Conservation (phyloP, 2,113 vertebrate genomes). For the Damaliscus lunatus region DNA sequence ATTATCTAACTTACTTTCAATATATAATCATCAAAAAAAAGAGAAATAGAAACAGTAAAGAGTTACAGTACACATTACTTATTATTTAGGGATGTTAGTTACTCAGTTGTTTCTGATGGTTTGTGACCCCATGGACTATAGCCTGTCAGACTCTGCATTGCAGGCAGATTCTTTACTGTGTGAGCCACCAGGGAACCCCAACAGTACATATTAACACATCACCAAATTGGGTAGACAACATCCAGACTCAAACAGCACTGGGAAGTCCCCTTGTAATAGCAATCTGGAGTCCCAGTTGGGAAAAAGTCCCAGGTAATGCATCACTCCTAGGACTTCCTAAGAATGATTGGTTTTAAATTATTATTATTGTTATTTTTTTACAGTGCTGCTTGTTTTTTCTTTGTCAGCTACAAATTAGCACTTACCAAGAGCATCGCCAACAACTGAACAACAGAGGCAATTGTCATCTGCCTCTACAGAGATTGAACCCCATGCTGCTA, state of each 20-base stretch:
- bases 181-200: neutral
- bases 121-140: rapidly evolving
- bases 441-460: neutral
- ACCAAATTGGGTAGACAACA: neutral
- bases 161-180: neutral
- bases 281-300: neutral
- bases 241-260: neutral
- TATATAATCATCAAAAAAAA: neutral
- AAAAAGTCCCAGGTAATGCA: neutral
- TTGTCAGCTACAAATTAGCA: neutral
- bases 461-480: neutral
- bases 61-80: neutral
- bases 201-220: neutral
- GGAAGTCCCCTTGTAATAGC: neutral
- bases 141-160: neutral
- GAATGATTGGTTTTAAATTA: neutral
- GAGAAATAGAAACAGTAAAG: neutral
- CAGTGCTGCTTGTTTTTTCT: neutral
- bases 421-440: neutral
- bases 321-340: neutral
- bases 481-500: neutral
- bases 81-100: neutral
- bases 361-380: neutral
- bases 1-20: neutral
- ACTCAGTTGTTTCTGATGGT: neutral